A percentile compares a stretch with the other conserved stretches of the same genome.
These are phyloP conservation scores for Euwallacea fornicatus DNA, from an alignment of 1,140 invertebrate genomes.

Conservation along the genomic window DNA sequence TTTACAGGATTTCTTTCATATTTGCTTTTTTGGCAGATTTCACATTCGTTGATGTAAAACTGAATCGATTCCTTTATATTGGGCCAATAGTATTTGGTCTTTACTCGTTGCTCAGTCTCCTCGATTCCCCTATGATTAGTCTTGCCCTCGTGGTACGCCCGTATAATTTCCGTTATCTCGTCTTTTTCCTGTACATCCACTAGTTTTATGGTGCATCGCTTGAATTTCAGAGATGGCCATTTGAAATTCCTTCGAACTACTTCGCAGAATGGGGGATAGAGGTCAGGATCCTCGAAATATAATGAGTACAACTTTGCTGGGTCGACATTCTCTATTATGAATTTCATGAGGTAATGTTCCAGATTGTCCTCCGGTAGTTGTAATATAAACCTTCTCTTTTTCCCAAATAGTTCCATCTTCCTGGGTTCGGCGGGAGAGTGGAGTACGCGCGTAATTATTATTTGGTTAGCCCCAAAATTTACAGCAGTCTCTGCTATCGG, in stretches of 20 bases:
- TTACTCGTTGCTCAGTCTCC: too few relatives aligned
- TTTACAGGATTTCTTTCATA: constrained; percentile 14
- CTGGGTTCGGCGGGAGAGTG: constrained; percentile 27
- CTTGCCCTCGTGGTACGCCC: too few relatives aligned
- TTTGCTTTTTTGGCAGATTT: too few relatives aligned
- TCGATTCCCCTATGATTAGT: too few relatives aligned
- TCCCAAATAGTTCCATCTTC: constrained; percentile 30
- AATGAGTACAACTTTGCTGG: too few relatives aligned
- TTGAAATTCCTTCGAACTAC: too few relatives aligned
- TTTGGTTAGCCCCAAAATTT: constrained; percentile 31
- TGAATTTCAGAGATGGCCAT: constrained; percentile 24
- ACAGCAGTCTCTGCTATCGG: constrained; percentile 18
- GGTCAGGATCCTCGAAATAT: too few relatives aligned
- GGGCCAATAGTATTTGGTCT: constrained; percentile 13
- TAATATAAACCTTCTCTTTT: constrained; percentile 20
- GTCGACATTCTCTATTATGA: too few relatives aligned
- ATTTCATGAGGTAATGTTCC: constrained; percentile 14
- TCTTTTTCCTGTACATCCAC: too few relatives aligned
- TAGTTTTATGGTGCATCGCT: too few relatives aligned
- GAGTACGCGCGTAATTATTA: constrained; percentile 15
- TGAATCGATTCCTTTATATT: constrained; percentile 14
- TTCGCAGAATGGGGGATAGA: too few relatives aligned
- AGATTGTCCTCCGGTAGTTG: constrained; percentile 24
- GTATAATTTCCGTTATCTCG: constrained; percentile 18
- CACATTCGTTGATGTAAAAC: constrained; percentile 24